Base-by-base conservation (phyloP, 2,113 vertebrate species). In the Passerina amoena region DNA sequence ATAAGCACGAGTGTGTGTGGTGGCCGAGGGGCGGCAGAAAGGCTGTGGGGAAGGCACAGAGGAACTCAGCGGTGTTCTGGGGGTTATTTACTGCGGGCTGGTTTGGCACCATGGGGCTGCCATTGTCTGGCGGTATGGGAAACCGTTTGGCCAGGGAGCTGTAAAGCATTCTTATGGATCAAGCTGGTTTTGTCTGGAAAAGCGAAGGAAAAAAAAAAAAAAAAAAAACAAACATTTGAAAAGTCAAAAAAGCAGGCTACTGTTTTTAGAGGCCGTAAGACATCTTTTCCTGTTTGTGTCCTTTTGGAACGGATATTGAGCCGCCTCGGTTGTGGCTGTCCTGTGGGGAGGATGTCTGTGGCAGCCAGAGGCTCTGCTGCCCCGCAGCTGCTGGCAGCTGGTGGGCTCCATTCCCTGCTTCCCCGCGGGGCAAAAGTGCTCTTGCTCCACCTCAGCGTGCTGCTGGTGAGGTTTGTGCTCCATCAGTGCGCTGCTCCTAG, bases 251-350 rank as follows among this genome's bases (percentile, higher is more conserved):
- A 56, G 5, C 50, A 47, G 35, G 9, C 69, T 81, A 3, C 54
- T 24, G 63, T 5, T 77, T 65, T 57, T 31, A 68, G 56, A 92
- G 69, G 65, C 13, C 3, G 22, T 45, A 54, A 81, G 77, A 14
- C 47, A 25, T 71, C 47, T 87, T 92, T 92, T 96, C 87, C 90
- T 87, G 69, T 78, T 86, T 35, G 30, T 54, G 21, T 86, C 42
- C 60, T 88, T 77, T 86, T 27, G 42, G 77, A 86, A 30, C 0
- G 16, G 83, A 61, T 77, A 22, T 17, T 14, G 47, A 78, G 60
- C 54, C 76, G 61, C 19, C 54, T 59, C 42, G 0, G 37, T 69
- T 86, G 44, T 30, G 42, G 10, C 50, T 31, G 25, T 8, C 45
- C 68, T 10, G 13, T 10, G 20, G 20, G 81, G 53, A 71, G 12